Conservation (phyloP, 2,797 vertebrate genomes). For the Linurgus olivaceus region DNA sequence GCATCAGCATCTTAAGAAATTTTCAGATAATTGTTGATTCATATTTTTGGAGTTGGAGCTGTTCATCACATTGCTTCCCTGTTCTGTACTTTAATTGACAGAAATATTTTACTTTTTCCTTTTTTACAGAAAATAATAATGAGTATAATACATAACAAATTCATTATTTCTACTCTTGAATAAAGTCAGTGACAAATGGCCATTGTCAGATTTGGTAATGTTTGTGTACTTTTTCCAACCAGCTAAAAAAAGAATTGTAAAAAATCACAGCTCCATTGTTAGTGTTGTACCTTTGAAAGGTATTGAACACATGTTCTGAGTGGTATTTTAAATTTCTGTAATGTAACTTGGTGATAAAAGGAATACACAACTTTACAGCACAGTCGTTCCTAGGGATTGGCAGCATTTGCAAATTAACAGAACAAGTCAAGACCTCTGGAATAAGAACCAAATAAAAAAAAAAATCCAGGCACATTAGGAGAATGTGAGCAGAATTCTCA, state of each 20-base stretch:
- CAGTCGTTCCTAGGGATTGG: neutral
- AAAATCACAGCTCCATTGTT: neutral
- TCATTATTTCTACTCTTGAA: neutral
- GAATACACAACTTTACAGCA: neutral
- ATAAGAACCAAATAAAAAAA: neutral
- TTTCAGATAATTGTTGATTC: neutral
- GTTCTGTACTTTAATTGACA: neutral
- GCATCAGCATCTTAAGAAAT: neutral
- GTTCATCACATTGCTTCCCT: neutral
- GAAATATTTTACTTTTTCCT: neutral
- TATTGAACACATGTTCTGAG: neutral
- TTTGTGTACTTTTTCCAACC: neutral
- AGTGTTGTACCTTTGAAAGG: neutral
- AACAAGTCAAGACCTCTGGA: neutral
- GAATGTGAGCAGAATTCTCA: conserved; percentile 5
- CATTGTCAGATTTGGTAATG: neutral
- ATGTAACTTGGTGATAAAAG: neutral
- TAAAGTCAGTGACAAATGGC: neutral
- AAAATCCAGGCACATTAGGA: neutral
- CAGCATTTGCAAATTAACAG: neutral
- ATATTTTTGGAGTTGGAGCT: neutral
- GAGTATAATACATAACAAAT: neutral
- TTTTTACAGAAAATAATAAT: neutral
- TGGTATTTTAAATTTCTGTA: neutral
- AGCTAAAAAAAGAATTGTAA: neutral